Evolutionary conservation across 2,113 vertebrate species (phyloP).

Genomic region (Muntiacus muntjak): DNA sequence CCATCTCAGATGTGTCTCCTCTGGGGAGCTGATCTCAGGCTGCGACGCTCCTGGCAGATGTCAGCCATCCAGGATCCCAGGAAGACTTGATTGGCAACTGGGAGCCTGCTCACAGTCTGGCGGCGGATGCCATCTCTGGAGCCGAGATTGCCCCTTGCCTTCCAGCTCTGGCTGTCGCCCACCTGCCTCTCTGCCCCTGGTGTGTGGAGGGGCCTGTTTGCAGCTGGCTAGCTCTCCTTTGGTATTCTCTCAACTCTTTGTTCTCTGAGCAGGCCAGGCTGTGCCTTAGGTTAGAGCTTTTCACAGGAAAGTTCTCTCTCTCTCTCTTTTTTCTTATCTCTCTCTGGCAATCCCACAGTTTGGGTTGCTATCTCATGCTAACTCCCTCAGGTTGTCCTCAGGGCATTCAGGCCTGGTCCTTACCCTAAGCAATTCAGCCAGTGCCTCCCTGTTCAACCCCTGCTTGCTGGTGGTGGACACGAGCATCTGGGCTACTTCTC

Average conservation of each 20-base stretch:
- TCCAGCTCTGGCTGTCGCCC: not conserved
- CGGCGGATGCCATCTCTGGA: not conserved
- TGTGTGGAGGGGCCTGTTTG: rapidly evolving
- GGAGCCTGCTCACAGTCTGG: not conserved
- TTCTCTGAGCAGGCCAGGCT: not conserved
- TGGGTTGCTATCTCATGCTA: not conserved
- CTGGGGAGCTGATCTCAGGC: not conserved
- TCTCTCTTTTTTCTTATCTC: not conserved
- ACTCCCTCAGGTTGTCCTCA: not conserved
- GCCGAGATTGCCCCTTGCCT: not conserved
- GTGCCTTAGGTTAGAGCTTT: not conserved
- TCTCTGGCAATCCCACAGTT: not conserved
- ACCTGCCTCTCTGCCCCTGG: not conserved
- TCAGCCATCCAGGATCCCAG: not conserved
- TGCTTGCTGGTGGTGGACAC: rapidly evolving
- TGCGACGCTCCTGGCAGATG: not conserved
- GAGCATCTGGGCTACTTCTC: not conserved
- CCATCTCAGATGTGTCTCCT: not conserved
- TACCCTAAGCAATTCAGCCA: not conserved
- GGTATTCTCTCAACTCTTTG: rapidly evolving
- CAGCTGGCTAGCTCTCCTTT: not conserved
- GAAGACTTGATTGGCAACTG: not conserved
- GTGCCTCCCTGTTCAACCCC: not conserved
- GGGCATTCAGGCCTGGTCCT: not conserved
- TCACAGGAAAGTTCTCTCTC: not conserved